Percentiles rank a stretch among this genome's conserved stretches.
Evolutionary conservation across 37 sponge, comb jelly and placozoan species (phyloP).

Genomic region (Sycon ciliatum): DNA sequence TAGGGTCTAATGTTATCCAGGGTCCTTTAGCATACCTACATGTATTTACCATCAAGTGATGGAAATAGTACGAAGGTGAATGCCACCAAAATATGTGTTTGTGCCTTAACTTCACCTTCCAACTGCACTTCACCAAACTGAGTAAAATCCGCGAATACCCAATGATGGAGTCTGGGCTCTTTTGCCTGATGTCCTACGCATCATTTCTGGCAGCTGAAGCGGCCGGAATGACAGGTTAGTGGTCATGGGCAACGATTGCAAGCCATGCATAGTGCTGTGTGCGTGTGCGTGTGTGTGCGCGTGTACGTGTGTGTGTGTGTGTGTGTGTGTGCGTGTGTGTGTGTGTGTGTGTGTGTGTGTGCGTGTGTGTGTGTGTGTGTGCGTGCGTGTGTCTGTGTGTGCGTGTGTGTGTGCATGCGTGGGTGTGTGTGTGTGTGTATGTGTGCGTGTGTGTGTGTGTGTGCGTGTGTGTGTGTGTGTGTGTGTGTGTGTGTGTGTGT

Average conservation of each 20-base stretch:
- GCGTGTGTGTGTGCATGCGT: background rate
- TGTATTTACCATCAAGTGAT: no score
- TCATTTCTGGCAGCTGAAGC: constrained; percentile 78
- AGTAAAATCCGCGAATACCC: constrained; percentile 73
- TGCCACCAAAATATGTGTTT: no score
- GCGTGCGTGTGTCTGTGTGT: constrained; percentile 9
- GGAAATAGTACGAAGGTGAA: no score
- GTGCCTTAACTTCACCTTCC: no score
- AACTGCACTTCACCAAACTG: constrained; percentile 78
- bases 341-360: constrained; percentile 5
- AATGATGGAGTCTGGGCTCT: constrained; percentile 79
- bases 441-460: constrained; percentile 12
- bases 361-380: constrained; percentile 1
- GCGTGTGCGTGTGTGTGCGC: background rate
- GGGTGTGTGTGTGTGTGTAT: background rate
- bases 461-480: constrained; percentile 18
- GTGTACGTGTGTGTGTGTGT: background rate
- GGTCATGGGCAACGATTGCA: no score
- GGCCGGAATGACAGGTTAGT: constrained; percentile 72
- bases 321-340: constrained; percentile 1
- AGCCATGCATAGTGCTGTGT: no score
- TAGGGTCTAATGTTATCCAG: no score
- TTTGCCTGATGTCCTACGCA: constrained; percentile 73
- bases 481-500: constrained; percentile 13
- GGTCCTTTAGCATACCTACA: no score